These are phyloP conservation scores for Pocillopora damicornis DNA, from an alignment of 64 coral and sea anemone species.

Conservation along the genomic window DNA sequence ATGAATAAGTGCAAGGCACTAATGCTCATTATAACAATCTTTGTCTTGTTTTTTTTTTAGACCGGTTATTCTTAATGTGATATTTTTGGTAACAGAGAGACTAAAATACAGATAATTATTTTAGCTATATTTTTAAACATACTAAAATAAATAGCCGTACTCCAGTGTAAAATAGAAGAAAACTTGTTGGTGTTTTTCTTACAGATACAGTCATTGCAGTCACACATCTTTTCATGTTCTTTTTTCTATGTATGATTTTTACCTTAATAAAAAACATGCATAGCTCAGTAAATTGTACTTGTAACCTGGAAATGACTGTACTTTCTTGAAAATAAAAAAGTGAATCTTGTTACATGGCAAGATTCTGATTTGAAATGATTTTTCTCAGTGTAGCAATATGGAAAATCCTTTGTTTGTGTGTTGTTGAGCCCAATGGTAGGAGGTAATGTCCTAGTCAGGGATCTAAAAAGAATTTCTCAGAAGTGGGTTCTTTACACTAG, in stretches of 20 bases:
- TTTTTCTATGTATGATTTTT: not conserved
- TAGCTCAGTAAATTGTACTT: conserved; percentile 1
- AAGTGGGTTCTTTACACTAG: too few relatives aligned
- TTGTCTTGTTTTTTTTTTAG: not conserved
- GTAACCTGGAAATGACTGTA: not conserved
- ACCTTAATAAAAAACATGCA: not conserved
- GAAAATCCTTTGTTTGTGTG: too few relatives aligned
- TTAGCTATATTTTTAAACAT: conserved; percentile 44
- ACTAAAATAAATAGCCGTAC: conserved; percentile 9
- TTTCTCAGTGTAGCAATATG: too few relatives aligned
- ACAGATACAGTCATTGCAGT: not conserved
- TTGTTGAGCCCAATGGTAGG: too few relatives aligned
- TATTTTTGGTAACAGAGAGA: conserved; percentile 12
- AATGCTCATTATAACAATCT: too few relatives aligned
- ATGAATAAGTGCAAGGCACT: not conserved
- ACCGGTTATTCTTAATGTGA: not conserved
- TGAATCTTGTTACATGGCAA: not conserved
- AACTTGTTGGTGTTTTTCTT: conserved; percentile 3
- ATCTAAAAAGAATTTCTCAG: too few relatives aligned
- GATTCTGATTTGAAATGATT: not conserved
- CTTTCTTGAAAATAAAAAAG: conserved; percentile 24
- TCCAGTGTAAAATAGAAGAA: conserved; percentile 20
- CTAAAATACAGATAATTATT: conserved; percentile 44
- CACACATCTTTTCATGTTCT: conserved; percentile 21
- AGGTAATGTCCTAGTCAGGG: too few relatives aligned